Evolutionary conservation across 2,888 invertebrate species (phyloP).

Genomic region (Acleris holmiana): DNA sequence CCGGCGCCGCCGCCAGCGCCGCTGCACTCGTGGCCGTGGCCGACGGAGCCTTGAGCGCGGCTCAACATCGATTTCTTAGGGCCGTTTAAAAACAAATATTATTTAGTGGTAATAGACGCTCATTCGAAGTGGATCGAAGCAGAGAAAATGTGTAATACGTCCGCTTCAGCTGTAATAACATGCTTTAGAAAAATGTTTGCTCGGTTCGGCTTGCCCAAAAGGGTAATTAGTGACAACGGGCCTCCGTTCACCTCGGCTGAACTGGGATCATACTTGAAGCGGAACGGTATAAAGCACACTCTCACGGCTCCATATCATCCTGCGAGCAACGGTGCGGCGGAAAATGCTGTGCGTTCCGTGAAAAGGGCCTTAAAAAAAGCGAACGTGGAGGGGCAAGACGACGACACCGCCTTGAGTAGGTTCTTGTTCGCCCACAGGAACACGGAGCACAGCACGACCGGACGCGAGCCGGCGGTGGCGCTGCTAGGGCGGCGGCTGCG

Average conservation of each 20-base stretch:
- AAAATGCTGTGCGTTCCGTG: slow-evolving; percentile 21
- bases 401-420: slow-evolving; percentile 7
- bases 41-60: too few relatives aligned
- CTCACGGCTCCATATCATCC: slow-evolving; percentile 20
- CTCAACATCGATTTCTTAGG: slow-evolving; percentile 38
- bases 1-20: too few relatives aligned
- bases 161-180: slow-evolving; percentile 25
- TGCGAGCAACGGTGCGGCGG: slow-evolving; percentile 27
- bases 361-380: slow-evolving; percentile 32
- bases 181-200: slow-evolving; percentile 33
- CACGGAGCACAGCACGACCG: slow-evolving; percentile 29
- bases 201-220: slow-evolving; percentile 38
- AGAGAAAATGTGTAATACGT: slow-evolving; percentile 32
- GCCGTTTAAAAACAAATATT: slow-evolving; percentile 39
- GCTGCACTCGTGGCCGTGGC: too few relatives aligned
- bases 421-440: slow-evolving; percentile 33
- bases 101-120: slow-evolving; percentile 41
- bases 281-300: slow-evolving; percentile 28
- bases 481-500: slow-evolving; percentile 34
- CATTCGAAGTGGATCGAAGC: slow-evolving; percentile 45
- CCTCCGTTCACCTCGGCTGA: slow-evolving; percentile 19
- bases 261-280: slow-evolving; percentile 31
- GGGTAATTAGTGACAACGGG: slow-evolving; percentile 41
- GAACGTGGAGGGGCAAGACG: slow-evolving; percentile 2
- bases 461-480: slow-evolving; percentile 21